phyloP scores from a whole-genome alignment of 2,888 invertebrate genomes.

The Idaea aversata region DNA sequence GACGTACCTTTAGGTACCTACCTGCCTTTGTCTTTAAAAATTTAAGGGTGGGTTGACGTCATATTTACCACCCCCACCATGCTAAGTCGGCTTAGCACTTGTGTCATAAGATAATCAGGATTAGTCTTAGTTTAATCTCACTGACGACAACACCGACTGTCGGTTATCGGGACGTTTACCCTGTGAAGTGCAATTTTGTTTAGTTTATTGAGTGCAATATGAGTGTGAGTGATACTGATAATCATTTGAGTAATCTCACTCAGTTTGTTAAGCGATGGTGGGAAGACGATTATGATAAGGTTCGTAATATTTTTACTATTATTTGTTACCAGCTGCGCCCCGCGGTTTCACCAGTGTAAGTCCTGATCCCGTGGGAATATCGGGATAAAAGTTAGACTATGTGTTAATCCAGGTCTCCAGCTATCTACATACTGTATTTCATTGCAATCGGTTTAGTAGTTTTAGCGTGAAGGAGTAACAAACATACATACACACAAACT shows the following conservation, averaged over 20 bases:
- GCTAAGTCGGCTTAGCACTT: constrained; percentile 34
- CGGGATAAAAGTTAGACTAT: too few relatives aligned
- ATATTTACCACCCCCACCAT: constrained; percentile 38
- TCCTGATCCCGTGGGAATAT: too few relatives aligned
- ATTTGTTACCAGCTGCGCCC: constrained; percentile 14
- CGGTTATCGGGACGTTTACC: constrained; percentile 5
- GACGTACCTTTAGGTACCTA: not conserved
- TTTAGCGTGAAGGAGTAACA: too few relatives aligned
- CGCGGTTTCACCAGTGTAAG: too few relatives aligned
- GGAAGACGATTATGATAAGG: constrained; percentile 61
- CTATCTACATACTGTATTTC: too few relatives aligned
- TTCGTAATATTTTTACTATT: constrained; percentile 29
- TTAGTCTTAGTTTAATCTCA: constrained; percentile 45
- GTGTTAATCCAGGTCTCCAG: too few relatives aligned
- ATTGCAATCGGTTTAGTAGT: too few relatives aligned
- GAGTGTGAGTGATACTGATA: constrained; percentile 42
- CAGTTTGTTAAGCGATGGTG: constrained; percentile 68
- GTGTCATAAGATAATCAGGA: constrained; percentile 48
- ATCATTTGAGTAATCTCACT: constrained; percentile 51
- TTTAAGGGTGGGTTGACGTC: constrained; percentile 28
- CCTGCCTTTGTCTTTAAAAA: constrained; percentile 33
- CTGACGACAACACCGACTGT: constrained; percentile 23
- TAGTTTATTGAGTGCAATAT: constrained; percentile 24
- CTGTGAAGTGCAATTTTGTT: not conserved
- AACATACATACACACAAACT: too few relatives aligned